Evolutionary conservation across 2,113 vertebrate species (phyloP), one percentile per base, ranked within the genome.

Genomic region (Saccopteryx bilineata): DNA sequence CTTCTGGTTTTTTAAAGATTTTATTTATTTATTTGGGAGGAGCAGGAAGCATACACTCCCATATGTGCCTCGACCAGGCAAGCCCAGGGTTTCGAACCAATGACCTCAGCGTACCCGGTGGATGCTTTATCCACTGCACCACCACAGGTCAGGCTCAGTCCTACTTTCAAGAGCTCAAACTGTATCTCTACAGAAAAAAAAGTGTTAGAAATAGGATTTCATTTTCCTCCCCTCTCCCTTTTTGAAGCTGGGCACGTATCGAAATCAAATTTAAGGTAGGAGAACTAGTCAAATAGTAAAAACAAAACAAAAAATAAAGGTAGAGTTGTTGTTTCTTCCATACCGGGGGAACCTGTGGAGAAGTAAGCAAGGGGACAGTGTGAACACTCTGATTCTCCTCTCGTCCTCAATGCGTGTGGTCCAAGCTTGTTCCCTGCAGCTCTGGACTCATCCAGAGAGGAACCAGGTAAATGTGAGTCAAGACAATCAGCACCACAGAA

Each of bases 261-360:
- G 54, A 90, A 94, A 87, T 72, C 61, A 92, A 89, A 95, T 50
- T 58, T 71, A 50, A 80, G 17, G 15, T 46, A 26, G 7, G 28
- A 75, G 33, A 84, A 63, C 28, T 50, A 5, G 15, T 56, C 23
- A 17, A 74, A 31, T 68, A 28, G 21, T 65, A 58, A 82, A 26
- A 48, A 90, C 4, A 48, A 93, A 61, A 95, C 75, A 54, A 9
- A 90, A 93, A 61, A 95, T 75, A 54, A 9, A 90, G 28, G 52
- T 10, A 75, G 65, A 92, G 5, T 12, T 12, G 2, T 58, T 83
- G 33, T 80, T 69, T 75, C 26, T 75, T 72, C 54, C 48, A 11
- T 4, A 63, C 5, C 17, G 46, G 2, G 0, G 2, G 7, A 80
- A 80, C 50, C 52, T 80, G 19, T 33, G 65, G 26, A 48, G 58